A percentile compares a stretch with the other conserved stretches of the same genome.
Evolutionary conservation across 2,113 vertebrate species (phyloP).

Genomic region (Barnardius zonarius): DNA sequence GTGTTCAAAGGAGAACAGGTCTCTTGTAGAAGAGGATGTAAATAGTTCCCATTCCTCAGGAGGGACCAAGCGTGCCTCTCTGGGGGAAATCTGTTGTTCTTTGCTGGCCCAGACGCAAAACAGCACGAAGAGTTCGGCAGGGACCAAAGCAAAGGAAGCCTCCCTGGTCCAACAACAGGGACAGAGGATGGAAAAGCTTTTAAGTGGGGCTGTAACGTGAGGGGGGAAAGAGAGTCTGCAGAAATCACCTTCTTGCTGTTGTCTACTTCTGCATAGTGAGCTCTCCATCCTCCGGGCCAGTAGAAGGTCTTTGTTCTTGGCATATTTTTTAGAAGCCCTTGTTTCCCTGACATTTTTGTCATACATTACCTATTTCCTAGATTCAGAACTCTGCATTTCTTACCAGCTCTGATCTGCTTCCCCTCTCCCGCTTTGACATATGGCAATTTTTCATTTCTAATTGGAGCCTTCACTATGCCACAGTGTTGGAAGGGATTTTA

Average conservation of each 20-base stretch:
- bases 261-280: neutral
- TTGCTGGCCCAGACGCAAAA: neutral
- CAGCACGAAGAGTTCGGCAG: neutral
- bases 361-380: neutral
- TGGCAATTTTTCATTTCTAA: neutral
- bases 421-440: neutral
- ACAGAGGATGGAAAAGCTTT: neutral
- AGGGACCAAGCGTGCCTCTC: accelerated
- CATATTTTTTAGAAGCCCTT: neutral
- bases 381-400: neutral
- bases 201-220: neutral
- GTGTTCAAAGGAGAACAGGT: neutral
- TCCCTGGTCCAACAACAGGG: neutral
- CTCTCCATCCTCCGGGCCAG: neutral
- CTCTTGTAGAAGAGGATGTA: neutral
- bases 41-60: neutral
- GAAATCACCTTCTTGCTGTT: neutral
- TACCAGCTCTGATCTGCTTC: neutral
- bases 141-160: neutral
- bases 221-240: neutral
- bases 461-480: neutral
- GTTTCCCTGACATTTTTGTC: neutral
- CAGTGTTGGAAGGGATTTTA: constrained; percentile 1
- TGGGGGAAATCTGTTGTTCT: neutral
- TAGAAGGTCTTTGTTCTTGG: neutral